phyloP scores from a whole-genome alignment of 2,113 vertebrate genomes.

The Agapornis roseicollis region DNA sequence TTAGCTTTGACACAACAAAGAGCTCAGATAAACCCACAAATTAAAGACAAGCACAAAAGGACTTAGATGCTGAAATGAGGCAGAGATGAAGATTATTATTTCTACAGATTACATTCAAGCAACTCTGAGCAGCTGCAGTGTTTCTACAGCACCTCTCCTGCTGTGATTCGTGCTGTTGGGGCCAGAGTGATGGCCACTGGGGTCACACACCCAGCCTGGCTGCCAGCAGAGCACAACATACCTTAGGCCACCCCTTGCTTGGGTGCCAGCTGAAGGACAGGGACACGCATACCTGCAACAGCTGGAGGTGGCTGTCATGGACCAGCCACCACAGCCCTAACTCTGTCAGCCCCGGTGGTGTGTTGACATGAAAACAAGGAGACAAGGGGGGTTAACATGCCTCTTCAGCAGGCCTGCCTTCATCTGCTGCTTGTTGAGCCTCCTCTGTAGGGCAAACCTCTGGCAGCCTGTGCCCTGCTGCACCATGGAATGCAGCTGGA shows the following conservation, averaged over 20 bases:
- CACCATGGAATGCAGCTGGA: neutral
- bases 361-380: constrained; percentile 40
- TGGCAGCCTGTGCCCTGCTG: neutral
- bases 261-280: neutral
- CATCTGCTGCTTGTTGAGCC: fast-evolving
- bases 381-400: fast-evolving
- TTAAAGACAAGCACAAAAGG: neutral
- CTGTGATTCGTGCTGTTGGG: fast-evolving
- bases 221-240: fast-evolving
- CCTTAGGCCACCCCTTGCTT: fast-evolving
- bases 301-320: neutral
- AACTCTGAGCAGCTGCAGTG: neutral
- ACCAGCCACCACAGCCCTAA: neutral
- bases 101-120: neutral
- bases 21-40: neutral
- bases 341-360: fast-evolving
- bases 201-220: fast-evolving
- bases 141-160: neutral
- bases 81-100: neutral
- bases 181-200: fast-evolving
- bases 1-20: neutral
- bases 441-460: neutral
- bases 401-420: neutral
- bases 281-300: fast-evolving
- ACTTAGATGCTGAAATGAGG: neutral